Conservation (phyloP, 2,888 invertebrate genomes). For the Rotaria magnacalcarata region DNA sequence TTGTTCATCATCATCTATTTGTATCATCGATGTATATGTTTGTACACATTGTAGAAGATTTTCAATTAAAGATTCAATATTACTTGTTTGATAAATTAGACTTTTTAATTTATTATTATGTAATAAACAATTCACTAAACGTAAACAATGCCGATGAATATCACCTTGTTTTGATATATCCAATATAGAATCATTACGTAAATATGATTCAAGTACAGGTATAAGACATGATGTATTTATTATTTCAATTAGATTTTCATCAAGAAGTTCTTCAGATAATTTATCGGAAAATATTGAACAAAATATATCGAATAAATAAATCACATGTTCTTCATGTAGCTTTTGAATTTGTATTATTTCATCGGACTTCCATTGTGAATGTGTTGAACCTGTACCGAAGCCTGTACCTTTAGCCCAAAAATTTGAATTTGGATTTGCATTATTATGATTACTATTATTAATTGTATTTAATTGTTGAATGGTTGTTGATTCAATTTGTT, state of each 20-base stretch:
- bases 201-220: slow-evolving; percentile 80
- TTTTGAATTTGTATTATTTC: slow-evolving; percentile 81
- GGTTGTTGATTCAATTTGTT: background rate
- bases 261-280: slow-evolving; percentile 61
- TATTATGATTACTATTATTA: background rate
- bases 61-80: slow-evolving; percentile 26
- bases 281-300: slow-evolving; percentile 58
- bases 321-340: slow-evolving; percentile 87
- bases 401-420: slow-evolving; percentile 94
- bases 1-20: slow-evolving; percentile 27
- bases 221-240: slow-evolving; percentile 77
- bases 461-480: slow-evolving; percentile 15
- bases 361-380: slow-evolving; percentile 92
- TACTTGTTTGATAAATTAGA: slow-evolving; percentile 12
- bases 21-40: slow-evolving; percentile 3
- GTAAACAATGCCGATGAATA: slow-evolving; percentile 2
- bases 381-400: slow-evolving; percentile 88
- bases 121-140: background rate
- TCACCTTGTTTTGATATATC: slow-evolving; percentile 82
- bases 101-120: background rate
- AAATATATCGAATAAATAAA: slow-evolving; percentile 69
- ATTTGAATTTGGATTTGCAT: background rate
- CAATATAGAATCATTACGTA: slow-evolving; percentile 87
- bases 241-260: slow-evolving; percentile 71
- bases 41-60: slow-evolving; percentile 11